These are phyloP conservation scores for Sorex maritimensis DNA, from an alignment of 2,797 vertebrate genomes.

Conservation along the genomic window DNA sequence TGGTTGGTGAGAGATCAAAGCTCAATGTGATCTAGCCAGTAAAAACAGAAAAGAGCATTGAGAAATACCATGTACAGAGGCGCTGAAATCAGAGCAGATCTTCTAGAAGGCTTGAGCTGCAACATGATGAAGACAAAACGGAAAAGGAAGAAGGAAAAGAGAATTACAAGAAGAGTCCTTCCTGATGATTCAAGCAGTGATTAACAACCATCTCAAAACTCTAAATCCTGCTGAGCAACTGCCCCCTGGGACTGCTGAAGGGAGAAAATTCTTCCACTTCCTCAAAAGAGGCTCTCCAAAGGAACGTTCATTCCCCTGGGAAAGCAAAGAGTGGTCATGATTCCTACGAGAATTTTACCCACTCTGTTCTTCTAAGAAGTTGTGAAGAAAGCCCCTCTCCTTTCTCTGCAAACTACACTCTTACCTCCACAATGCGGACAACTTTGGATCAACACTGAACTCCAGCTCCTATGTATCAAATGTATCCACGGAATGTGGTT, in stretches of 20 bases:
- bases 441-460: not conserved
- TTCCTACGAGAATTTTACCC: not conserved
- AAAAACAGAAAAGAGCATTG: conserved; percentile 61
- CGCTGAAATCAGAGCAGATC: conserved; percentile 71
- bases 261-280: conserved; percentile 33
- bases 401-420: not conserved
- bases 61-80: conserved; percentile 67
- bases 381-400: not conserved
- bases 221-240: not conserved
- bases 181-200: conserved; percentile 69
- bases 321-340: not conserved
- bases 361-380: not conserved
- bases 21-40: conserved; percentile 59
- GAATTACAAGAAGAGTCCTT: conserved; percentile 5
- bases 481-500: not conserved
- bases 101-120: conserved; percentile 56
- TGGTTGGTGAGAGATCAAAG: conserved; percentile 72
- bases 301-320: not conserved
- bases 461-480: accelerated
- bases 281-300: not conserved
- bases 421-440: not conserved
- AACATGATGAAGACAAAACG: conserved; percentile 47
- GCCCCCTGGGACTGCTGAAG: not conserved
- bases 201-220: conserved; percentile 49
- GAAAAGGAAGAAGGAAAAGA: conserved; percentile 67